Evolutionary conservation across 2,113 vertebrate genomes (phyloP).

Genomic region (Calidris pygmaea): DNA sequence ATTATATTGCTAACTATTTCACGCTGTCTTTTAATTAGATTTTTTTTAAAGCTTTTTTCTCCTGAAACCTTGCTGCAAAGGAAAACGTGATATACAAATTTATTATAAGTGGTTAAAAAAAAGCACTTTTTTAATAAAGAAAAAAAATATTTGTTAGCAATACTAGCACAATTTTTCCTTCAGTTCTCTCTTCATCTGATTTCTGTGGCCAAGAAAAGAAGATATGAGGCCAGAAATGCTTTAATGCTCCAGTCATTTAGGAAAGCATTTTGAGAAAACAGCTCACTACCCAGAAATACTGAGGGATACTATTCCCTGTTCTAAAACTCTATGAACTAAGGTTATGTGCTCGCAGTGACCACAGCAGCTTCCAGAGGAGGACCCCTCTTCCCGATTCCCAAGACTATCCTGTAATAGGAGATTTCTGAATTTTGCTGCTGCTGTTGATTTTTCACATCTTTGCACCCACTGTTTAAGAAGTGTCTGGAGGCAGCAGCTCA

Average conservation of each 20-base stretch:
- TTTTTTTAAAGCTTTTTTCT: background rate
- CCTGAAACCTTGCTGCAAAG: background rate
- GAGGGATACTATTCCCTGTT: background rate
- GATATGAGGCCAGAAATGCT: background rate
- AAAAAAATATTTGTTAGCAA: background rate
- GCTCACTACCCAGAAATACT: background rate
- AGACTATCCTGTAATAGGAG: background rate
- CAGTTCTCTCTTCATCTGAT: background rate
- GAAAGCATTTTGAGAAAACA: background rate
- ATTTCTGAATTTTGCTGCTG: background rate
- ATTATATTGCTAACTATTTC: background rate
- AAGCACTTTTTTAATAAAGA: background rate
- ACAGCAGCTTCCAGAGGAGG: background rate
- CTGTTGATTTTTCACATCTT: background rate
- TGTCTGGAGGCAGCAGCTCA: slow-evolving; percentile 14
- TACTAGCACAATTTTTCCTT: background rate
- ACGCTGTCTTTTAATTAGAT: background rate
- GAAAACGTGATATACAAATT: background rate
- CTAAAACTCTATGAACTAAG: background rate
- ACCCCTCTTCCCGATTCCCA: background rate
- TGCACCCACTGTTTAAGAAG: slow-evolving; percentile 7
- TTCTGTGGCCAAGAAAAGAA: background rate
- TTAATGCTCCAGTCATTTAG: background rate
- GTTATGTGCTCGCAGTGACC: background rate
- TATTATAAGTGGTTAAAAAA: background rate